A percentile compares a stretch with the other conserved stretches of the same genome.
Conservation (phyloP, 2,113 vertebrate genomes). For the Rallus limicola region DNA sequence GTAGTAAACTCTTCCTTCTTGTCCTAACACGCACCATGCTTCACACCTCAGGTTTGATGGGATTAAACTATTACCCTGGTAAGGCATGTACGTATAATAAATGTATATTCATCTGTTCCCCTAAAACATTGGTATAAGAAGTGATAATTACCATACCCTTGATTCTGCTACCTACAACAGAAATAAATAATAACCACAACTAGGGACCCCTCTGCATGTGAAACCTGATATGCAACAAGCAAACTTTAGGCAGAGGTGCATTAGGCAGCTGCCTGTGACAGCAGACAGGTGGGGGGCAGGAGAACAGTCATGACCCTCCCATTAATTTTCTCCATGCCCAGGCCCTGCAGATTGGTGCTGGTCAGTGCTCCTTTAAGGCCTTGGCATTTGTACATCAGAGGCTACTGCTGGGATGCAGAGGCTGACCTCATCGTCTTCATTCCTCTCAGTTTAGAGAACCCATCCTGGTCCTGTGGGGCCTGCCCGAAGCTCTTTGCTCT, state of each 20-base stretch:
- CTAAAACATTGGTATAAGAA: neutral
- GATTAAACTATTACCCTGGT: neutral
- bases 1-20: neutral
- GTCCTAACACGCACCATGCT: neutral
- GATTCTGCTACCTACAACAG: neutral
- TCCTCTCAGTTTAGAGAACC: neutral
- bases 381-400: neutral
- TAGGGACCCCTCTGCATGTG: neutral
- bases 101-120: neutral
- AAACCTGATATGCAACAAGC: neutral
- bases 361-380: rapidly evolving
- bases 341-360: neutral
- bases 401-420: no score
- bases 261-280: neutral
- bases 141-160: neutral
- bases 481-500: neutral
- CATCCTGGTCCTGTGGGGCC: rapidly evolving
- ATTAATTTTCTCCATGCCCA: neutral
- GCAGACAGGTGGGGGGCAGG: neutral
- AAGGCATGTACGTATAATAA: neutral
- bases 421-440: neutral
- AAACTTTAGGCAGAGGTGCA: neutral
- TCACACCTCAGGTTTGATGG: neutral
- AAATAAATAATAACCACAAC: neutral
- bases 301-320: neutral